Percentiles rank a stretch among this genome's conserved stretches.
Evolutionary conservation across 2,888 invertebrate species (phyloP).

Genomic region (Notocelia uddmanniana): DNA sequence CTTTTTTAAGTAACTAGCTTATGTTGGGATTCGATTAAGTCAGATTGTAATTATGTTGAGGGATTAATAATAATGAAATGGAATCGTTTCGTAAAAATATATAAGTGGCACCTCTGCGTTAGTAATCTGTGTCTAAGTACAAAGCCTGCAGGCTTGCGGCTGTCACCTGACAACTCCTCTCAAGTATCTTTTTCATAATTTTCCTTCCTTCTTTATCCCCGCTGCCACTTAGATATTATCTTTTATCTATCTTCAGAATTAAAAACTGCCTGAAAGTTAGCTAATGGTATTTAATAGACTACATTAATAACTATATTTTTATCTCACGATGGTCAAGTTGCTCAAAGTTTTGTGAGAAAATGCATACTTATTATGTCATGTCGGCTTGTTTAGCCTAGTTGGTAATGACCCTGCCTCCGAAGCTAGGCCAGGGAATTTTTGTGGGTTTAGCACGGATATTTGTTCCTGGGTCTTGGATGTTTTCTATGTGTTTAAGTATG

Average conservation of each 20-base stretch:
- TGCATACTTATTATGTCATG: too few relatives aligned
- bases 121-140: constrained; percentile 21
- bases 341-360: not conserved
- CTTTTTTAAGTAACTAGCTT: too few relatives aligned
- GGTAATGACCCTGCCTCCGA: too few relatives aligned
- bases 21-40: too few relatives aligned
- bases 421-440: too few relatives aligned
- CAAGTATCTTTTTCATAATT: constrained; percentile 70
- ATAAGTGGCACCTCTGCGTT: constrained; percentile 11
- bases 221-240: constrained; percentile 62
- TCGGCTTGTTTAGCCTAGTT: too few relatives aligned
- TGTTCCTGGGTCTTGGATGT: too few relatives aligned
- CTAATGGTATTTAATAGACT: constrained; percentile 41
- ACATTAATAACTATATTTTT: not conserved
- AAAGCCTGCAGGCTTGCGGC: constrained; percentile 47
- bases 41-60: too few relatives aligned
- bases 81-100: not conserved
- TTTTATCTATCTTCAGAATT: constrained; percentile 66
- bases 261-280: constrained; percentile 54
- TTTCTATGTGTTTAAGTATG: too few relatives aligned
- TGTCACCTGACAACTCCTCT: constrained; percentile 72
- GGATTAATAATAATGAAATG: too few relatives aligned
- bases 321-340: not conserved
- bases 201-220: constrained; percentile 62
- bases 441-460: too few relatives aligned